A percentile compares a stretch with the other conserved stretches of the same genome.
Conservation (phyloP, 2,888 invertebrate species). For the Drosophila quinaria region DNA sequence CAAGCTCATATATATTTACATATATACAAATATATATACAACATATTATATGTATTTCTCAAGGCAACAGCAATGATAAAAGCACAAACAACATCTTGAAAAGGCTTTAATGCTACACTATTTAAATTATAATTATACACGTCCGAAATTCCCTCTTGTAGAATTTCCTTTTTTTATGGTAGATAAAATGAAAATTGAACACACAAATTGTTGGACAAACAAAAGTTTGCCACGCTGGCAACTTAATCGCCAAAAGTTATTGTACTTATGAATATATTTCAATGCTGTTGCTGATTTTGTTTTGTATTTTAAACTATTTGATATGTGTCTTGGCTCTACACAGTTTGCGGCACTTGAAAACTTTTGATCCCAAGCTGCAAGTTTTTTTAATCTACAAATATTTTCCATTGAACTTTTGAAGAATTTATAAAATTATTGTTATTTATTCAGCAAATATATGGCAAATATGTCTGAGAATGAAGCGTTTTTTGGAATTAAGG, state of each 20-base stretch:
- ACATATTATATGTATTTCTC: constrained; percentile 1
- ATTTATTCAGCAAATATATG: constrained; percentile 63
- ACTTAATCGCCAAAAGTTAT: constrained; percentile 63
- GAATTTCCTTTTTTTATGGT: constrained; percentile 21
- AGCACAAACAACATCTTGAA: constrained; percentile 32
- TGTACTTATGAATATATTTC: constrained; percentile 16
- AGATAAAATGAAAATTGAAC: constrained; percentile 52
- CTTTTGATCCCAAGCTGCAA: constrained; percentile 67
- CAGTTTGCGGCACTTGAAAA: constrained; percentile 43
- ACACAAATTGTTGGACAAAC: constrained; percentile 54
- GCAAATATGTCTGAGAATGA: not conserved
- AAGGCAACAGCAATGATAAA: constrained; percentile 19
- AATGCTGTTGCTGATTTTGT: constrained; percentile 16
- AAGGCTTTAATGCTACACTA: constrained; percentile 40
- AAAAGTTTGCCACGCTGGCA: constrained; percentile 51
- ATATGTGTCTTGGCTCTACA: constrained; percentile 28
- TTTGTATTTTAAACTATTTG: constrained; percentile 47
- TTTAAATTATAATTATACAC: constrained; percentile 61
- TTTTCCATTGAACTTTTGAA: constrained; percentile 61
- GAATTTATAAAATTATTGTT: constrained; percentile 72
- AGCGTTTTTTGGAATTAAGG: not conserved
- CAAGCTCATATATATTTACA: constrained; percentile 2
- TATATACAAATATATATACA: not conserved
- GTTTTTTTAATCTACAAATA: constrained; percentile 45
- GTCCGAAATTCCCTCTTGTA: constrained; percentile 13